Evolutionary conservation across 2,113 vertebrate genomes (phyloP).

Genomic region (Equus quagga): DNA sequence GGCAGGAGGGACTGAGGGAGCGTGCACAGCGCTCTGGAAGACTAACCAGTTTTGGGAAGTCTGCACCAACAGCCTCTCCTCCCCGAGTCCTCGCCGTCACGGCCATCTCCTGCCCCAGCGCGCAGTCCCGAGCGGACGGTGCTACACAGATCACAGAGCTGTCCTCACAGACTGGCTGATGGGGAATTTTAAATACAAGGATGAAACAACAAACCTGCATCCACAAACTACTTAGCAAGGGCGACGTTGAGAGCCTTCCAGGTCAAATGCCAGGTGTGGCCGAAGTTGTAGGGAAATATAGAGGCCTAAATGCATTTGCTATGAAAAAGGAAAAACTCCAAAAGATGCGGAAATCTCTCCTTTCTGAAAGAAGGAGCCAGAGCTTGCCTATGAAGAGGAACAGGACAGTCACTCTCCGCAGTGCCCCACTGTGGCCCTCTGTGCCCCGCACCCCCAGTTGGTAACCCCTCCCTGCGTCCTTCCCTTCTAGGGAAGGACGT

Average conservation of each 20-base stretch:
- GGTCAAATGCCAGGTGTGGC: not conserved
- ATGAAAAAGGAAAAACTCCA: not conserved
- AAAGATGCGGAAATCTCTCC: not conserved
- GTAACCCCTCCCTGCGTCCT: too few species aligned
- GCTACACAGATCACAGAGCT: fast-evolving
- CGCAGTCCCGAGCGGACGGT: fast-evolving
- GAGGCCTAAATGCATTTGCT: not conserved
- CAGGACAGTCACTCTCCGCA: not conserved
- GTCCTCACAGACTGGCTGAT: not conserved
- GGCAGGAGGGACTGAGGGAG: not conserved
- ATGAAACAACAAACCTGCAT: not conserved
- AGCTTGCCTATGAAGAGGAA: not conserved
- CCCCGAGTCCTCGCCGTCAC: fast-evolving
- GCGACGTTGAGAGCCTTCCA: not conserved
- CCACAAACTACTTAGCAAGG: not conserved
- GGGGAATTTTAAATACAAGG: not conserved
- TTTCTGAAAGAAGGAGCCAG: not conserved
- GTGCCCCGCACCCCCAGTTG: too few species aligned
- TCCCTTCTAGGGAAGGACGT: too few species aligned
- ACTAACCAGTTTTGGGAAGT: too few species aligned
- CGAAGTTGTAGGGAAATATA: not conserved
- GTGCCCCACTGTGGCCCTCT: not conserved
- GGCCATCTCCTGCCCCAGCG: not conserved
- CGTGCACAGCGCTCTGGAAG: fast-evolving
- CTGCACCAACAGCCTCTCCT: too few species aligned